phyloP scores from a whole-genome alignment of 2,888 invertebrate genomes.

The Agrotis exclamationis region DNA sequence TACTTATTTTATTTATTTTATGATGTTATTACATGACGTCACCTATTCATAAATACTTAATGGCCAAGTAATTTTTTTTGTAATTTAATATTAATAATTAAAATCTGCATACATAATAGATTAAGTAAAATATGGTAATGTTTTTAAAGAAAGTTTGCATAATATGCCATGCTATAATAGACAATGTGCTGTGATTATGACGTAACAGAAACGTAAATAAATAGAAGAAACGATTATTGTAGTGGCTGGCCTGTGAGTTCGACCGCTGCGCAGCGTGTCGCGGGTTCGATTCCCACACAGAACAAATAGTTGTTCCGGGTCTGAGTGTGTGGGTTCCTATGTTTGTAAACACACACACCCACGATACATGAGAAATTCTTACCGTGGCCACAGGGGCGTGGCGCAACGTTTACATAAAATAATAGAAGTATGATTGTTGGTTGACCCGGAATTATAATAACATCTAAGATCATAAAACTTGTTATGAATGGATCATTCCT shows the following conservation, averaged over 20 bases:
- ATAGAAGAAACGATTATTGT: not conserved
- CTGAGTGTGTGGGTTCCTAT: too few species aligned
- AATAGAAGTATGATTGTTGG: not conserved
- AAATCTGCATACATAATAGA: conserved; percentile 22
- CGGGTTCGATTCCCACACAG: too few species aligned
- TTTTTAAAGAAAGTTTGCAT: conserved; percentile 37
- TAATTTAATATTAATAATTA: not conserved
- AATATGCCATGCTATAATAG: not conserved
- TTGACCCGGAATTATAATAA: not conserved
- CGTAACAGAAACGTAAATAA: not conserved
- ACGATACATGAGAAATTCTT: too few species aligned
- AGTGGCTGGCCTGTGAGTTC: too few species aligned
- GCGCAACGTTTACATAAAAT: too few species aligned
- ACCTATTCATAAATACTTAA: not conserved
- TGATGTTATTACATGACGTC: not conserved
- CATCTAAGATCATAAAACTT: not conserved
- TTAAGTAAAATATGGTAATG: conserved; percentile 18
- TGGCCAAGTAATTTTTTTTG: not conserved
- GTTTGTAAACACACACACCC: too few species aligned
- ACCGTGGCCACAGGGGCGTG: too few species aligned
- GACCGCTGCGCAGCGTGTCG: too few species aligned
- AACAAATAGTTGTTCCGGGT: too few species aligned
- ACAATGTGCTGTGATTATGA: not conserved
- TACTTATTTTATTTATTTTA: not conserved
- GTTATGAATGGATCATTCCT: not conserved